Base-by-base conservation (phyloP, 2,113 vertebrate genomes). In the Strix aluco region DNA sequence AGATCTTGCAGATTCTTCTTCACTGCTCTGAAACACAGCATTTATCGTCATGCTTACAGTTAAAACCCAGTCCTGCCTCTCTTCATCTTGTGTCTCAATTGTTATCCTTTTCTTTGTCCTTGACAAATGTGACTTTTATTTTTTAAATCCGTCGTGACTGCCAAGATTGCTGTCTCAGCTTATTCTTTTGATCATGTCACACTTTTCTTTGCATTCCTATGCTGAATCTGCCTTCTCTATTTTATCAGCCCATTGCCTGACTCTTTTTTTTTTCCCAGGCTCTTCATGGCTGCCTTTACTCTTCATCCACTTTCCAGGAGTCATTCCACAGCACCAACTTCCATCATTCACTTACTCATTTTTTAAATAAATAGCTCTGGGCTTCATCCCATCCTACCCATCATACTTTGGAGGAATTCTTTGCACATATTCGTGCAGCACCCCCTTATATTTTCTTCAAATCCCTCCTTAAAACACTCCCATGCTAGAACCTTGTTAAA, bases 101-200 rank as follows among this genome's bases (percentile, higher is more conserved):
- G 70, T 70, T 86, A 88, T 13, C 36, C 46, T 57, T 95, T 47
- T 42, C 87, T 93, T 75, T 85, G 58, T 82, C 87, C 88, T 94
- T 96, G 91, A 87, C 74, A 95, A 94, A 94, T 86, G 38, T 36
- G 81, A 80, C 85, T 91, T 86, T 94, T 92, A 47, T 67, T 94
- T 95, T 67, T 69, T 32, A 95, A 91, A 88, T 90, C 90, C 34
- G 3, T 94, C 3, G 8, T 85, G 84, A 65, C 77, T 92, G 81
- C 84, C 65, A 42, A 70, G 49, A 87, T 75, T 90, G 62, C 96
- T 77, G 70, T 77, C 87, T 92, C 90, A 91, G 84, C 92, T 94
- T 82, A 18, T 93, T 96, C 91, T 85, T 96, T 90, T 62, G 65
- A 90, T 96, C 81, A 4, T 67, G 77, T 67, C 89, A 69, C 52